Base-by-base conservation (phyloP, 2,797 vertebrate genomes). In the Lacerta bilineata region DNA sequence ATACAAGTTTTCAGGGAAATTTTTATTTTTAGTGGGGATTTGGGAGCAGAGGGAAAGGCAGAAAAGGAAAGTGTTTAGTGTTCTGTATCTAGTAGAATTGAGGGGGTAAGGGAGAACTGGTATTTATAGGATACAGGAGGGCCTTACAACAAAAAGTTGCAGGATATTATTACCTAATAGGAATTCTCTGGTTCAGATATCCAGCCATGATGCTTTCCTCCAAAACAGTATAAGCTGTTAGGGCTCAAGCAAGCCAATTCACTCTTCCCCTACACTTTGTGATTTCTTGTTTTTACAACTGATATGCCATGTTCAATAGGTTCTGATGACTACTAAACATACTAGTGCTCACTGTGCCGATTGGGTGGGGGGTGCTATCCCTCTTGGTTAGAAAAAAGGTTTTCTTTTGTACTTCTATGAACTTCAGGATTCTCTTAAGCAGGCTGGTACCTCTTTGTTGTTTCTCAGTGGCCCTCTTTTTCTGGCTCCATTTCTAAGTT, bases 191-290 rank as follows among this genome's bases (percentile, higher is more conserved):
- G 69, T 29, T 17, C 55, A 82, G 20, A 9, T 1, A 64, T 75
- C 71, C 36, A 74, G 72, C 36, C 27, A n/a, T 2, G 29, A 18
- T 75, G 59, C 20, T 71, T 61, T 27, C 41, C 71, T 82, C 69
- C 55, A 33, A 36, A 68, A 43, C 36, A 81, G 11, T 59, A 43
- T 74, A 59, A 81, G 17, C 80, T 87, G 86, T 82, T 82, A 82
- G 69, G 50, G 79, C 55, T 75, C 71, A 82, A 75, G 79, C 71
- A 82, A 87, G 86, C 86, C 86, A 87, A 33, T 66, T 80, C 17
- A 80, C 50, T 39, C 23, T 80, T 82, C 59, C 59, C 61, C 23
- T 55, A 29, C 46, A n/a, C 10, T 9, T 20, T 69, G 61, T 72
- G 11, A 41, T 46, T 87, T 75, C 27, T 50, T 17, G 13, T 84